Conservation (phyloP, 2,797 vertebrate species). For the Simalia tracyae region DNA sequence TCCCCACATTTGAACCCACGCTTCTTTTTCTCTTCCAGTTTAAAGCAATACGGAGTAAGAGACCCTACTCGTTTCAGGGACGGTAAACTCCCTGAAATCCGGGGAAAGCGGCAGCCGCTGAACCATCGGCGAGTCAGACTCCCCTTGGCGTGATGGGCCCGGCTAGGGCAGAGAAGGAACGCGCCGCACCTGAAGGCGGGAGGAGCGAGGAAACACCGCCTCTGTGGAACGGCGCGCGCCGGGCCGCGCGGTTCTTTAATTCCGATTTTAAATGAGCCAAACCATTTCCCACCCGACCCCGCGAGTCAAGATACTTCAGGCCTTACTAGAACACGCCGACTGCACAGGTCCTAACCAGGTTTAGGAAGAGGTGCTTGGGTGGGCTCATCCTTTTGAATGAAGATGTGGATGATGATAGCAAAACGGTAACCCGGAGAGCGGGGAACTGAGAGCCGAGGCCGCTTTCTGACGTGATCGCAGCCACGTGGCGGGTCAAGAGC, state of each 20-base stretch:
- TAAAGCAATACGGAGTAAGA: not conserved
- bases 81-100: not conserved
- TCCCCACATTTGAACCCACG: not conserved
- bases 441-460: not conserved
- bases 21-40: not conserved
- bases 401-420: not conserved
- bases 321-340: not conserved
- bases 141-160: not conserved
- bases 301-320: not conserved
- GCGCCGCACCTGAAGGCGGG: not conserved
- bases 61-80: not conserved
- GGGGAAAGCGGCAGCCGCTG: not conserved
- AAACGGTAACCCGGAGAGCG: not conserved
- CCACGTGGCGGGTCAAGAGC: not conserved
- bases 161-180: not conserved
- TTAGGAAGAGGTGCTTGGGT: not conserved
- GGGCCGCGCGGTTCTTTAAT: not conserved
- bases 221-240: not conserved
- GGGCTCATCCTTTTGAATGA: not conserved
- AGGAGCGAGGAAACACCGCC: not conserved
- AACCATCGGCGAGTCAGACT: not conserved
- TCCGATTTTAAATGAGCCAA: not conserved
- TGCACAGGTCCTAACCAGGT: not conserved
- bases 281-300: not conserved
- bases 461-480: not conserved